phyloP scores from a whole-genome alignment of 2,888 invertebrate species.

The Pollenia amentaria region DNA sequence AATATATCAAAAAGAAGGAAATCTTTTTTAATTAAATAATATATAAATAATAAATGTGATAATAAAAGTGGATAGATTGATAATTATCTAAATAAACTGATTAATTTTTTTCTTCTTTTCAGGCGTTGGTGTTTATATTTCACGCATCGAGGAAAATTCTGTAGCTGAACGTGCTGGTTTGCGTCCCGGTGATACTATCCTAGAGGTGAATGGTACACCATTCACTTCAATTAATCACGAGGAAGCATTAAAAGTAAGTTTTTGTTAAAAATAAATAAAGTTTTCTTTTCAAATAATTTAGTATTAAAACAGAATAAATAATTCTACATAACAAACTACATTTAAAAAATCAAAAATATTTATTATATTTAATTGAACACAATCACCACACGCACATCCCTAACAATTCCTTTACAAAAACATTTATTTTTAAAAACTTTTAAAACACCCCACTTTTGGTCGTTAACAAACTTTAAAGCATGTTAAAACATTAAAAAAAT shows the following conservation, averaged over 20 bases:
- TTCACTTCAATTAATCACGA: constrained; percentile 96
- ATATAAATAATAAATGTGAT: too few relatives aligned
- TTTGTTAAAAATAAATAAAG: neutral
- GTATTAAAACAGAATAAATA: neutral
- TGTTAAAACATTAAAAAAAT: neutral
- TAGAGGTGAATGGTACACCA: constrained; percentile 97
- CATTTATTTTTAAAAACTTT: neutral
- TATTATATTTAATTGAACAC: neutral
- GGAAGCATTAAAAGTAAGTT: constrained; percentile 94
- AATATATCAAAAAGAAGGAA: too few relatives aligned
- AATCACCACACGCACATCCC: neutral
- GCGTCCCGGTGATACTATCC: constrained; percentile 96
- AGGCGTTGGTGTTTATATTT: constrained; percentile 96
- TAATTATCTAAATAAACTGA: neutral
- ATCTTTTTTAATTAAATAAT: too few relatives aligned
- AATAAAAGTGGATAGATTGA: neutral
- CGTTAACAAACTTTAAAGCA: neutral
- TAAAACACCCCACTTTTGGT: neutral
- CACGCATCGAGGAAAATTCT: constrained; percentile 94
- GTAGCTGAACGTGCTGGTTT: constrained; percentile 95
- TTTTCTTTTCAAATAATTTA: neutral
- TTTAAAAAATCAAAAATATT: neutral
- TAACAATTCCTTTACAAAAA: neutral
- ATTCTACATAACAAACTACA: neutral
- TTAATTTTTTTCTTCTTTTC: constrained; percentile 73